Percentiles rank a stretch among this genome's conserved stretches.
Evolutionary conservation across 2,113 vertebrate species (phyloP).

Genomic region (Plecotus auritus): DNA sequence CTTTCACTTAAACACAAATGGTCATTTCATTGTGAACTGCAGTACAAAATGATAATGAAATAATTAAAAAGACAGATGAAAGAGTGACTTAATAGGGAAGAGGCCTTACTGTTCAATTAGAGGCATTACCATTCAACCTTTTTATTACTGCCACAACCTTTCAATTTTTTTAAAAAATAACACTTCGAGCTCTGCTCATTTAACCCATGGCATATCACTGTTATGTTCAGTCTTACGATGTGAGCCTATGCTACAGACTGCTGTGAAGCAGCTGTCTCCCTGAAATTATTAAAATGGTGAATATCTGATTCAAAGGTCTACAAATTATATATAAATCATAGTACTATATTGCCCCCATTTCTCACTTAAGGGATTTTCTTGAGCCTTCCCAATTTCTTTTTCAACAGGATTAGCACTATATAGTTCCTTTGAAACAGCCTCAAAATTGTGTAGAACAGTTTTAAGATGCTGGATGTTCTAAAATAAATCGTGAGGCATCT

Average conservation of each 20-base stretch:
- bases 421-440: constrained; percentile 51
- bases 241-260: constrained; percentile 30
- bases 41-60: constrained; percentile 99
- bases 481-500: constrained; percentile 69
- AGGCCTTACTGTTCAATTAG: constrained; percentile 87
- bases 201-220: constrained; percentile 80
- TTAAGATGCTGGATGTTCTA: constrained; percentile 64
- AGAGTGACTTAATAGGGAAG: constrained; percentile 91
- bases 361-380: constrained; percentile 46
- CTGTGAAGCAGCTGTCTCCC: constrained; percentile 55
- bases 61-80: constrained; percentile 99
- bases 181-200: constrained; percentile 84
- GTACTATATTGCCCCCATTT: background rate
- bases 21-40: constrained; percentile 94
- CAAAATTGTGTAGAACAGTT: constrained; percentile 57
- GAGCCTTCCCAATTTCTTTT: background rate
- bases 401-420: background rate
- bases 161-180: constrained; percentile 83
- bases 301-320: constrained; percentile 58
- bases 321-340: constrained; percentile 64
- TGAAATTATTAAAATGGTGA: constrained; percentile 68
- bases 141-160: constrained; percentile 89
- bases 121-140: constrained; percentile 88
- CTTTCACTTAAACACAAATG: constrained; percentile 99
- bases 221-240: constrained; percentile 65